Evolutionary conservation across 1,140 invertebrate genomes (phyloP).

Genomic region (Drosophila tani): DNA sequence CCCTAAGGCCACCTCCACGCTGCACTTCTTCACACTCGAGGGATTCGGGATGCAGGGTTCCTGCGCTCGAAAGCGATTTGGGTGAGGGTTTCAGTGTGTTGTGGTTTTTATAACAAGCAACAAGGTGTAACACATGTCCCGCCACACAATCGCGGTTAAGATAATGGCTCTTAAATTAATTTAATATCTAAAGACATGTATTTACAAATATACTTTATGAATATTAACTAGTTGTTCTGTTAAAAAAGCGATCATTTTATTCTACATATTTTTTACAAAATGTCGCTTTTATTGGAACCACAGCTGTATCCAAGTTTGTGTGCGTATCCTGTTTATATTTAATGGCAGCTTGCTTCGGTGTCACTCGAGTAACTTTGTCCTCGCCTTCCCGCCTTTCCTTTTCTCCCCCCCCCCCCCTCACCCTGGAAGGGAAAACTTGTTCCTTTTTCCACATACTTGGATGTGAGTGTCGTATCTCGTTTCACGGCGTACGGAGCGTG

Average conservation of each 20-base stretch:
- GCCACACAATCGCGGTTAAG: neutral
- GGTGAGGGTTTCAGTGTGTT: slow-evolving; percentile 30
- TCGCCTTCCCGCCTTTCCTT: neutral
- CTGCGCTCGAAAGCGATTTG: slow-evolving; percentile 20
- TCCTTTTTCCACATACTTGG: slow-evolving; percentile 70
- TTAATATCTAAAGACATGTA: too few species aligned
- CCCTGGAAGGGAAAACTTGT: slow-evolving; percentile 40
- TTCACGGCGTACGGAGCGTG: slow-evolving; percentile 72
- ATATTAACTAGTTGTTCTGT: too few species aligned
- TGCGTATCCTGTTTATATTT: slow-evolving; percentile 49
- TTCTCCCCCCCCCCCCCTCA: slow-evolving; percentile 1
- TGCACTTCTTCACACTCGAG: neutral
- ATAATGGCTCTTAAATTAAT: neutral
- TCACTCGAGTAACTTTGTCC: slow-evolving; percentile 65
- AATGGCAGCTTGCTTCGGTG: slow-evolving; percentile 61
- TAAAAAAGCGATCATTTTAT: neutral
- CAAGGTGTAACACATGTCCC: slow-evolving; percentile 58
- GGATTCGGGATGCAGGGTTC: slow-evolving; percentile 12
- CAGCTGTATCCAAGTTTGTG: slow-evolving; percentile 18
- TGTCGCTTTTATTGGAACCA: neutral
- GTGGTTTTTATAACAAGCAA: slow-evolving; percentile 50
- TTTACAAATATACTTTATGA: too few species aligned
- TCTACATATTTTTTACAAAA: neutral
- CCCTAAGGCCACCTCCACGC: neutral
- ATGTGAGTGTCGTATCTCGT: slow-evolving; percentile 62